Base-by-base conservation (phyloP, 2,888 invertebrate species). In the Ochropleura plecta region DNA sequence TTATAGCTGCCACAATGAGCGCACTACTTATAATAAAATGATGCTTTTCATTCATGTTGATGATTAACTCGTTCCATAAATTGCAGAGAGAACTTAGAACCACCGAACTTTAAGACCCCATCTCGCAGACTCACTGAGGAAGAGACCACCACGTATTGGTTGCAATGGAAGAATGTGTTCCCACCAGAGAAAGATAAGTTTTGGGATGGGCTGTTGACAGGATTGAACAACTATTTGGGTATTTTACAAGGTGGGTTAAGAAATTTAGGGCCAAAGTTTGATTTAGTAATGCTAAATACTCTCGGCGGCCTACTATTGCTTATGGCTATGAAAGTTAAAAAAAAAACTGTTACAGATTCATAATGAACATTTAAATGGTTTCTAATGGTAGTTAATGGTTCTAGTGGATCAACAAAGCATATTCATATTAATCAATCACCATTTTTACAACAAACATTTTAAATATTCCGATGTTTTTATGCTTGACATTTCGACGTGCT, bases 121-220 rank as follows among this genome's bases (percentile, higher is more conserved):
- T 97, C 97, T 0, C 95, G 97, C 48, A 94, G 94, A 81, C 87
- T 97, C 60, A 92, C 92, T 8, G 87, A 93, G 0, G 93, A 97
- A 46, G 97, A 97, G 86, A 97, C 98, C 44, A 95, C 94, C 12
- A 91, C 93, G 2, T 98, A 97, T 92, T 98, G 98, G 98, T 90
- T 94, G 10, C 96, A 97, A 80, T 98, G 98, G 93, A 95, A 95
- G 77, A 94, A 96, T 57, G 92, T 97, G 10, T 97, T 98, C 85
- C 95, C 97, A 0, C 83, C 94, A 0, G 97, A 97, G 63, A 97
- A 97, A 82, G 97, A 97, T 84, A 97, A 97, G 76, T 93, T 98
- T 59, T 98, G 98, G 98, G 97, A 98, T 85, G 97, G 97, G 5
- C 89, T 98, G 59, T 91, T 97, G 9, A 93, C 96, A 40, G 98